phyloP scores from a whole-genome alignment of 2,888 invertebrate species.

The Melanchra persicariae region DNA sequence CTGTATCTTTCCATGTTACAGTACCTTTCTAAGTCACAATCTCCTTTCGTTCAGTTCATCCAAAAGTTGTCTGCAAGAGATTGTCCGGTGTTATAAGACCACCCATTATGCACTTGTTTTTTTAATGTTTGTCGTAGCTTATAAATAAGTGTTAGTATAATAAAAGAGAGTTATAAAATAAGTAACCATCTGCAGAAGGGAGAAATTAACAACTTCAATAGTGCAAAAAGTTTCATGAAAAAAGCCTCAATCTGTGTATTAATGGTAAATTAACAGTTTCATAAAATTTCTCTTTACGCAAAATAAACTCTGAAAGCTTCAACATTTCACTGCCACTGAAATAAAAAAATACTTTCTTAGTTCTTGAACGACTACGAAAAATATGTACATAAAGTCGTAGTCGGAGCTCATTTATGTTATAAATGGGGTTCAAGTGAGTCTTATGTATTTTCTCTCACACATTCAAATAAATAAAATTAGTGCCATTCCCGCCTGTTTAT shows the following conservation, averaged over 20 bases:
- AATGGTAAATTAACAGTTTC: conserved; percentile 27
- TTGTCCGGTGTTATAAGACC: too few relatives aligned
- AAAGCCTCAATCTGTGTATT: neutral
- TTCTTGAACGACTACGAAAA: conserved; percentile 40
- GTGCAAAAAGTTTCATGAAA: neutral
- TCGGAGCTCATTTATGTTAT: conserved; percentile 38
- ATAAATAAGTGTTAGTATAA: too few relatives aligned
- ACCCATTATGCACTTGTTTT: too few relatives aligned
- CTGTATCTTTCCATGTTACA: neutral
- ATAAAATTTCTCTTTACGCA: neutral
- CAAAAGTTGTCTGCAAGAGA: too few relatives aligned
- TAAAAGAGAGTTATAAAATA: too few relatives aligned
- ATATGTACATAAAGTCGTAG: conserved; percentile 43
- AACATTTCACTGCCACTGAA: conserved; percentile 12
- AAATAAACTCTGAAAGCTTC: conserved; percentile 11
- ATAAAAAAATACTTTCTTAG: conserved; percentile 37
- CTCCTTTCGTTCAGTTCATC: too few relatives aligned
- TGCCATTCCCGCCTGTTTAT: conserved; percentile 15
- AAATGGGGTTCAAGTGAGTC: conserved; percentile 48
- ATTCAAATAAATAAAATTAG: conserved; percentile 54
- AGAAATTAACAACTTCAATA: neutral
- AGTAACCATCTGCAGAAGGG: neutral
- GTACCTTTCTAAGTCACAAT: neutral
- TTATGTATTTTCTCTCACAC: conserved; percentile 38
- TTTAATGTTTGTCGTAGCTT: too few relatives aligned